phyloP scores from a whole-genome alignment of 30 jellyfish, hydroid and myxozoan genomes.

The Pelagia noctiluca region DNA sequence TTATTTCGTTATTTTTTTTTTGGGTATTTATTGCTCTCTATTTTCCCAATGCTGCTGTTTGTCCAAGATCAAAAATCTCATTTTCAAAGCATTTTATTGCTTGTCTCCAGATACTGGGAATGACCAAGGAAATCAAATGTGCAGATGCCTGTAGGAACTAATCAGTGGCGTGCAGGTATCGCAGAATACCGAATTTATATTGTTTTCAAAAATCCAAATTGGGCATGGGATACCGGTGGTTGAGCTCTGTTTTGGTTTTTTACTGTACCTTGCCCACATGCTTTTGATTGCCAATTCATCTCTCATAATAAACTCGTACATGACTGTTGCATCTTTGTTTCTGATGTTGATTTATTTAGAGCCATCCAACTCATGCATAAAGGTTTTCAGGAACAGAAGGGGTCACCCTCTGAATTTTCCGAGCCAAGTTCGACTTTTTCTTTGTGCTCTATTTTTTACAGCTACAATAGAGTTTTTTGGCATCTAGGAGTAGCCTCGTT shows the following conservation, averaged over 20 bases:
- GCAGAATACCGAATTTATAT: constrained; percentile 24
- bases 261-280: constrained; percentile 16
- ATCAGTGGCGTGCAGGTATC: constrained; percentile 66
- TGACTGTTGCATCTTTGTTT: constrained; percentile 32
- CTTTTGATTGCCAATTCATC: constrained; percentile 20
- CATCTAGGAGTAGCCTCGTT: constrained; percentile 8
- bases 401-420: constrained; percentile 41
- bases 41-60: constrained; percentile 35
- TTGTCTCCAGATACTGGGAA: constrained; percentile 35
- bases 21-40: constrained; percentile 4
- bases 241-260: neutral
- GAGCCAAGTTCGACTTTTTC: constrained; percentile 39
- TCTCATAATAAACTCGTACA: constrained; percentile 25
- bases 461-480: constrained; percentile 34
- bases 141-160: constrained; percentile 69
- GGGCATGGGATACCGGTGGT: constrained; percentile 57
- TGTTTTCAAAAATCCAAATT: constrained; percentile 38
- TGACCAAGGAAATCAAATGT: constrained; percentile 19
- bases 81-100: constrained; percentile 23
- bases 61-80: constrained; percentile 11
- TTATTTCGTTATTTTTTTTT: neutral
- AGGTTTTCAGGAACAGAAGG: constrained; percentile 44
- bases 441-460: constrained; percentile 39
- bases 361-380: constrained; percentile 30
- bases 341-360: constrained; percentile 22